Base-by-base conservation (phyloP, 2,797 vertebrate species). In the Mormyrus hasselquistii region DNA sequence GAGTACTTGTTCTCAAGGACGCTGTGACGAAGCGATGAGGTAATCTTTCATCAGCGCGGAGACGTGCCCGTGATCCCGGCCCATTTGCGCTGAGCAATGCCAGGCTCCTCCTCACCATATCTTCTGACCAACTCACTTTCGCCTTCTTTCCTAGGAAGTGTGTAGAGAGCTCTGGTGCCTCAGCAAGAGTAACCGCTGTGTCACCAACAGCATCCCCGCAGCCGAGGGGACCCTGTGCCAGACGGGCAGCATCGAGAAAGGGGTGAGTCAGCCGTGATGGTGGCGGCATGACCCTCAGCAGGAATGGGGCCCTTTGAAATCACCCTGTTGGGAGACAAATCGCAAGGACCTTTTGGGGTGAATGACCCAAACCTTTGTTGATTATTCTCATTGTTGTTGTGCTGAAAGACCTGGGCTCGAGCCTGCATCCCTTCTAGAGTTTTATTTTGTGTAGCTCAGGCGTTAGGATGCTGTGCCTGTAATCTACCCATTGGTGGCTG, bases 91-190 rank as follows among this genome's bases (percentile, higher is more conserved):
- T 12, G 22, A 62, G 49, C 14, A 3, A 29, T 34, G n/a, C 22
- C 53, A 38, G 7, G 22, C 57, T 65, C 8, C 38, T 41, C 59
- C 87, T 91, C 89, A 90, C 92, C 88, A 92, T 93, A 94, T 96
- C 95, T 97, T 97, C 98, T 99, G 96, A 99, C 95, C 97, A 99
- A 98, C 97, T 97, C 97, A 96, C 97, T 97, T 97, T 95, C 97
- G 97, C 97, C 97, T 97, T 99, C 96, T 98, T 99, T 99, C 98
- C 98, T 96, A 99, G 98, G 98, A 99, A 99, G 98, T 99, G 97
- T 99, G 98, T 98, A 99, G 98, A 99, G 98, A 99, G 97, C 98
- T 99, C 95, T 99, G 98, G 98, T 99, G 98, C 95, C 98, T 99
- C 94, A 99, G 98, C 97, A 99, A 98, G 97, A 99, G 98, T 96